Evolutionary conservation across 2,113 vertebrate species (phyloP).

Genomic region (Alosa alosa): DNA sequence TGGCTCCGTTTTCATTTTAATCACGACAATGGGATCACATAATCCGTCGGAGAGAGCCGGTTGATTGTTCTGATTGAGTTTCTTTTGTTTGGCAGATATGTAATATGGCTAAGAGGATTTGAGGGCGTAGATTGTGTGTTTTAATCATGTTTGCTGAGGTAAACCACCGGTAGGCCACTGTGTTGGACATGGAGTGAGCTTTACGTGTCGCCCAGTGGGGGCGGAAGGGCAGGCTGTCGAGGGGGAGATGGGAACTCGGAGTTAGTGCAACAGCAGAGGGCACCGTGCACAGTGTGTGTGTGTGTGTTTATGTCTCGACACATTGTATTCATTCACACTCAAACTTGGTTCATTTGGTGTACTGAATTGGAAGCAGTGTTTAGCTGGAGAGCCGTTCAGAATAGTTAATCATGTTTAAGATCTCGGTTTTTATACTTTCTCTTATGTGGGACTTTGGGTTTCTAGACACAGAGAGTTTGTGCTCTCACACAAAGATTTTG

Average conservation of each 20-base stretch:
- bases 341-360: too few species aligned
- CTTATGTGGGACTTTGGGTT: too few species aligned
- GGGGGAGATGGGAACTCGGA: too few species aligned
- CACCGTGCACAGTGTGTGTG: background rate
- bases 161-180: slow-evolving; percentile 56
- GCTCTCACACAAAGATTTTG: too few species aligned
- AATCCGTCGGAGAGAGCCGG: slow-evolving; percentile 51
- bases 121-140: slow-evolving; percentile 60
- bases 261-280: too few species aligned
- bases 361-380: too few species aligned
- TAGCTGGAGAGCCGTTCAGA: too few species aligned
- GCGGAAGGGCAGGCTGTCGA: background rate
- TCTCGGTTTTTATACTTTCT: too few species aligned
- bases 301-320: background rate
- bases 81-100: slow-evolving; percentile 73
- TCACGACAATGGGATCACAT: slow-evolving; percentile 72
- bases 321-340: background rate
- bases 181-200: background rate
- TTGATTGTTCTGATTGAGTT: slow-evolving; percentile 74
- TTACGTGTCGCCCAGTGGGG: background rate
- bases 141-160: slow-evolving; percentile 68
- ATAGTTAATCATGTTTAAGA: too few species aligned
- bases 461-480: too few species aligned
- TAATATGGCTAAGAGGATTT: slow-evolving; percentile 78
- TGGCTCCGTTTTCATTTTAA: slow-evolving; percentile 72